Base-by-base conservation (phyloP, 2,113 vertebrate genomes). In the Macquaria australasica region DNA sequence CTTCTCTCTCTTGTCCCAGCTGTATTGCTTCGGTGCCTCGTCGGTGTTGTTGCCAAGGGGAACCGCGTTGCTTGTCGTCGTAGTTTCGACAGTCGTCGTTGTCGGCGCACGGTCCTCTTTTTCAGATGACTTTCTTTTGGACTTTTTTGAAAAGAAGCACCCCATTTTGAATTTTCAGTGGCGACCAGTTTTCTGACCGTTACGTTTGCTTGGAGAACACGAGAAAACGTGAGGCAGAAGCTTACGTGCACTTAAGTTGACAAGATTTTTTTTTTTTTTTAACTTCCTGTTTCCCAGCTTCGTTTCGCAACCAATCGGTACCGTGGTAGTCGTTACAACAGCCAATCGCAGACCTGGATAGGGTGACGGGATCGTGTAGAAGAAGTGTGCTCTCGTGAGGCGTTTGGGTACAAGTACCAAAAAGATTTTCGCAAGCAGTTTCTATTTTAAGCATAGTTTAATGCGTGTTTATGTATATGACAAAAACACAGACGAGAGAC, bases 1-100 rank as follows among this genome's bases (percentile, higher is more conserved):
- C 96, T 97, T 97, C 50, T 96, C 96, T 60, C 96, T 88, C 79
- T 95, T 96, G 66, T 97, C 96, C 96, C 96, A 97, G 92, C 96
- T 97, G 94, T 97, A 97, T 60, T 96, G 96, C 87, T 96, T 96
- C 41, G 94, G 95, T 8, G 93, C 88, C 78, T 96, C 95, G 37
- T 95, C 95, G 37, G 80, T 89, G 92, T 89, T 94, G 89, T 93
- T 93, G 89, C 94, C 92, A 86, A 93, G 91, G 92, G 91, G 90
- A 90, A 91, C 92, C 50, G 87, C 90, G 94, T 91, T 94, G 90
- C 87, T 82, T 50, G 81, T 87, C 45, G 87, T 84, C 60, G 91
- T 77, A 71, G 87, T 91, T 73, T 93, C 94, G 5, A 80, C 91
- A 18, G 87, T 79, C 48, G 94, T 87, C 14, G 91, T 79, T 39